A percentile compares a stretch with the other conserved stretches of the same genome.
Conservation (phyloP, 1,140 invertebrate species). For the Drosophila baimaii region DNA sequence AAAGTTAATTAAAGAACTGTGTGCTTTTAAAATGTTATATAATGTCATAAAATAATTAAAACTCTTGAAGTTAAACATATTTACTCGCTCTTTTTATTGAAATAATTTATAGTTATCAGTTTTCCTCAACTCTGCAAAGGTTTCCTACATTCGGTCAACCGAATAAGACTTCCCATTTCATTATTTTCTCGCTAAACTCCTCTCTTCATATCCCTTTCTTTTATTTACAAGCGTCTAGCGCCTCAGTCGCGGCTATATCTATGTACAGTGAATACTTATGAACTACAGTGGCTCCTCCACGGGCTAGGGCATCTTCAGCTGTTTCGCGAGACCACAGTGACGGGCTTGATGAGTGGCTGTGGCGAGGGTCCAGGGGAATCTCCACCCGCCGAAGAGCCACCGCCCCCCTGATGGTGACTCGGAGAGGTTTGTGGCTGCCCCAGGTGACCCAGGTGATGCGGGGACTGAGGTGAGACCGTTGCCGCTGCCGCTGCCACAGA, state of each 20-base stretch:
- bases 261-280: slow-evolving; percentile 71
- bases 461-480: slow-evolving; percentile 50
- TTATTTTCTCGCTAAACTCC: slow-evolving; percentile 1
- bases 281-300: slow-evolving; percentile 17
- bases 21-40: no score
- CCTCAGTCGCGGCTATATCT: slow-evolving; percentile 76
- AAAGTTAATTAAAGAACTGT: background rate
- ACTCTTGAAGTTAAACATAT: background rate
- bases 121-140: slow-evolving; percentile 10
- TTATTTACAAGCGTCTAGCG: slow-evolving; percentile 78
- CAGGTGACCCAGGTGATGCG: slow-evolving; percentile 63
- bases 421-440: slow-evolving; percentile 67
- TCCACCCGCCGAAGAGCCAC: slow-evolving; percentile 10
- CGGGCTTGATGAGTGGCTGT: slow-evolving; percentile 84
- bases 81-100: background rate
- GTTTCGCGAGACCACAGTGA: slow-evolving; percentile 85
- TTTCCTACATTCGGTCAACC: slow-evolving; percentile 22
- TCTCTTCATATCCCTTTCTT: slow-evolving; percentile 4
- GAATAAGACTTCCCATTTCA: slow-evolving; percentile 30
- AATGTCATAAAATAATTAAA: background rate
- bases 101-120: background rate
- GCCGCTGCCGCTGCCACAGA: slow-evolving; percentile 63
- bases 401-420: slow-evolving; percentile 45
- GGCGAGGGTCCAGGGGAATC: slow-evolving; percentile 74
- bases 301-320: slow-evolving; percentile 74